phyloP scores from a whole-genome alignment of 2,797 vertebrate genomes.

The Dermochelys coriacea region DNA sequence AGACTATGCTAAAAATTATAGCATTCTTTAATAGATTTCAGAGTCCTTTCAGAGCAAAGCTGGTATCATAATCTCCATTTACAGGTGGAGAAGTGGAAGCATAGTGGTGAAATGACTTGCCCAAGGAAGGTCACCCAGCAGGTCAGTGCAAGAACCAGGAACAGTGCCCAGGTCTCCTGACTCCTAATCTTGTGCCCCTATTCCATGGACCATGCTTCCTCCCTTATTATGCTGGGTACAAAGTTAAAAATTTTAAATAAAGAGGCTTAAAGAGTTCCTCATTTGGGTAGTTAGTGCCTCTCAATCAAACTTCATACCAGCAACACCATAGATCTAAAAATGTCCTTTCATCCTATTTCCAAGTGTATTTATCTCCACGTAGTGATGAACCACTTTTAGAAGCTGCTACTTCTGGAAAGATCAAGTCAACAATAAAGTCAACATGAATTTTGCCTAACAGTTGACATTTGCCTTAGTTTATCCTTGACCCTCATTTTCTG shows the following conservation, averaged over 20 bases:
- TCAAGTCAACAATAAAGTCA: not conserved
- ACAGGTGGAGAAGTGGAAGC: not conserved
- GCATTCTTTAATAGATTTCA: not conserved
- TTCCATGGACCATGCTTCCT: not conserved
- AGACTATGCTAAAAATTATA: not conserved
- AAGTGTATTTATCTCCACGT: accelerated
- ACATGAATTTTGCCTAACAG: not conserved
- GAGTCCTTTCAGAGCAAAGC: not conserved
- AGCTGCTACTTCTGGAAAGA: not conserved
- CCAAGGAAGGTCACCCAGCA: not conserved
- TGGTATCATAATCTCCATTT: not conserved
- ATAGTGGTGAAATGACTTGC: not conserved
- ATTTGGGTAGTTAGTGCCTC: not conserved
- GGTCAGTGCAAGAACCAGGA: not conserved
- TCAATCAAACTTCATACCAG: not conserved
- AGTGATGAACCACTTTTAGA: not conserved
- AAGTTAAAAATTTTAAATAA: not conserved
- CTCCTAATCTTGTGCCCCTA: not conserved
- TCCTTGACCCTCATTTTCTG: not conserved
- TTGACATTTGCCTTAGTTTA: not conserved
- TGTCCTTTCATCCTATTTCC: not conserved
- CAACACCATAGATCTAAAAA: not conserved
- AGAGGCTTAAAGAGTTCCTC: not conserved
- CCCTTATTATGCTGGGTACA: not conserved
- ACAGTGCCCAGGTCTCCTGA: not conserved